Conservation (phyloP, 2,113 vertebrate genomes). For the Zosterops borbonicus region DNA sequence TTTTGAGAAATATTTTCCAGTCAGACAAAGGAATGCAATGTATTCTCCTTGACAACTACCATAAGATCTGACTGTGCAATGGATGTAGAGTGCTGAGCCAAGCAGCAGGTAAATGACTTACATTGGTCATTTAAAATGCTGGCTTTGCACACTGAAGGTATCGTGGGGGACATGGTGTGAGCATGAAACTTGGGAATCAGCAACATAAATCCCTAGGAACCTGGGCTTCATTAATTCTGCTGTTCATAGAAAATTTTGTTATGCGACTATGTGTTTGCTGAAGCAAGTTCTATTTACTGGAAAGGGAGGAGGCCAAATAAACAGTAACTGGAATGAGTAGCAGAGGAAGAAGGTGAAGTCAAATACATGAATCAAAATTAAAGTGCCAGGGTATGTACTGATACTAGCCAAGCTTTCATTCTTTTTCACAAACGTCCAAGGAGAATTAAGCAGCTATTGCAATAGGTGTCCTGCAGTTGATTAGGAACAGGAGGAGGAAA, state of each 20-base stretch:
- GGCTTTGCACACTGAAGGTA: background rate
- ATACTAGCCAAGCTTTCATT: background rate
- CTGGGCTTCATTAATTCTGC: background rate
- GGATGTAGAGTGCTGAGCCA: background rate
- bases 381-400: background rate
- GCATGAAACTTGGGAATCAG: background rate
- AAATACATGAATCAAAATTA: background rate
- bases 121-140: background rate
- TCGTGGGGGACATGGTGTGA: fast-evolving
- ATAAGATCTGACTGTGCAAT: background rate
- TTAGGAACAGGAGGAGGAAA: background rate
- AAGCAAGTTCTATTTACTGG: background rate
- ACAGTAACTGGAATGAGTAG: background rate
- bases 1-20: background rate
- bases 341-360: background rate
- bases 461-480: background rate
- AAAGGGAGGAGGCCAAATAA: background rate
- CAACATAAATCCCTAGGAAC: background rate
- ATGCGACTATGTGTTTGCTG: background rate
- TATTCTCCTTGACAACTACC: background rate
- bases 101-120: background rate
- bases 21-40: background rate
- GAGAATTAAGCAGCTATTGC: background rate
- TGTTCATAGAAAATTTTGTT: background rate
- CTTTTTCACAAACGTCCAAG: background rate